Base-by-base conservation (phyloP, 64 coral and sea anemone species). In the Montipora capricornis region DNA sequence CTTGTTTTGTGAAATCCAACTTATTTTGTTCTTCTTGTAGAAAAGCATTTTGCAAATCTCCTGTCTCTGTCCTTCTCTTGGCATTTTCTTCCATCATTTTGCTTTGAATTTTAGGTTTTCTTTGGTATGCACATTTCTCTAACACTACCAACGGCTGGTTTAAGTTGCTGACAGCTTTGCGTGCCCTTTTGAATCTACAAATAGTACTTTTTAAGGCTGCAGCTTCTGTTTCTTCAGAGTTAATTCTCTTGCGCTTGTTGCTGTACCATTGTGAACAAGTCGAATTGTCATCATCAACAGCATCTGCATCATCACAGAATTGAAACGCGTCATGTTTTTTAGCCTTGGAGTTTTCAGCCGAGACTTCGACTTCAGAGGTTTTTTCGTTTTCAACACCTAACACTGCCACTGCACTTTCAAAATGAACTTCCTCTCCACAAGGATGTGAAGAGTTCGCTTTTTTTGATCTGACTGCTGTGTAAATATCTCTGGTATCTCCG, bases 151-250 rank as follows among this genome's bases (percentile, higher is more conserved):
- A 84, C 37, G 90, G 45, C 20, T 71, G 71, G 7, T 84, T 92
- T 47, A 76, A 61, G 5, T 29, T 68, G 7, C 52, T 84, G 13
- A 59, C 10, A 84, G 67, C 81, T 77, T 80, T 74, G 12, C 26
- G 73, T 49, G 81, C 64, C 51, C 45, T 77, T 58, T 89, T 89
- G 57, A 92, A 83, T 52, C 55, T 92, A 20, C 44, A 19, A 84
- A 82, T 12, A 49, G 49, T 58, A n/a, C 37, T 49, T 6, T 5
- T n/a, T 66, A 76, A 62, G 19, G 80, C 8, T 49, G 20, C 17
- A 6, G 46, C 24, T 85, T 57, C 58, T 52, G 61, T 4, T 86
- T 74, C 81, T 77, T 68, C 57, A 64, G 68, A 62, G 73, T 49
- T 59, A 83, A 84, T 75, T 10, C 82, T 86, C 37, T 86, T 86